Conservation (phyloP, 2,113 vertebrate genomes). For the Nycticryphes semicollaris region DNA sequence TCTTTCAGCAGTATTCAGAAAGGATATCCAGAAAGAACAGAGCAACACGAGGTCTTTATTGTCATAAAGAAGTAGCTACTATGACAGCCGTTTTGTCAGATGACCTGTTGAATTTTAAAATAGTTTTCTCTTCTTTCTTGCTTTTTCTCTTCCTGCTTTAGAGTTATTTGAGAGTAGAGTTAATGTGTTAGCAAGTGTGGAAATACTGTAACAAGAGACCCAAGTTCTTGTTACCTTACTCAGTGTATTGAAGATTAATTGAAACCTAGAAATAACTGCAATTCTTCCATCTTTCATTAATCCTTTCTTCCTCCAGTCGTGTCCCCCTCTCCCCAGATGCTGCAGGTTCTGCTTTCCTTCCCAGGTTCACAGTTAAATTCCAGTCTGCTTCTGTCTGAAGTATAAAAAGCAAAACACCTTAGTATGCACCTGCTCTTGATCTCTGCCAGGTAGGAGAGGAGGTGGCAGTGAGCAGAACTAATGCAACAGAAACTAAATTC, state of each 20-base stretch:
- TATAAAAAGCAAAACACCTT: not conserved
- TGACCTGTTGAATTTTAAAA: not conserved
- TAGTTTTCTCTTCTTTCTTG: not conserved
- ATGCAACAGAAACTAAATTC: not conserved
- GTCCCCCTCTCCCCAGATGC: not conserved
- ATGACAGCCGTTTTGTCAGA: not conserved
- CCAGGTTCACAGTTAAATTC: not conserved
- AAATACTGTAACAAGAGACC: not conserved
- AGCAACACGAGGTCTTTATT: not conserved
- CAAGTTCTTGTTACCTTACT: not conserved
- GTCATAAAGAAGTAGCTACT: not conserved
- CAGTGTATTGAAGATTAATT: not conserved
- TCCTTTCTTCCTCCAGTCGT: not conserved
- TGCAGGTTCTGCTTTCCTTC: not conserved
- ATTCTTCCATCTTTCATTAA: not conserved
- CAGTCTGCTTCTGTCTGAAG: not conserved
- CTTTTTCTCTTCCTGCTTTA: not conserved
- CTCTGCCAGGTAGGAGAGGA: not conserved
- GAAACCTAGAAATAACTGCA: not conserved
- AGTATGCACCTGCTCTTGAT: not conserved
- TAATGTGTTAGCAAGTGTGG: not conserved
- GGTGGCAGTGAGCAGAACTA: not conserved
- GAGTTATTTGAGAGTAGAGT: not conserved
- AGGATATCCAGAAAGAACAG: not conserved
- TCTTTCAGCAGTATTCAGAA: not conserved